Conservation (phyloP, 2,113 vertebrate genomes). For the Hemibagrus wyckioides region DNA sequence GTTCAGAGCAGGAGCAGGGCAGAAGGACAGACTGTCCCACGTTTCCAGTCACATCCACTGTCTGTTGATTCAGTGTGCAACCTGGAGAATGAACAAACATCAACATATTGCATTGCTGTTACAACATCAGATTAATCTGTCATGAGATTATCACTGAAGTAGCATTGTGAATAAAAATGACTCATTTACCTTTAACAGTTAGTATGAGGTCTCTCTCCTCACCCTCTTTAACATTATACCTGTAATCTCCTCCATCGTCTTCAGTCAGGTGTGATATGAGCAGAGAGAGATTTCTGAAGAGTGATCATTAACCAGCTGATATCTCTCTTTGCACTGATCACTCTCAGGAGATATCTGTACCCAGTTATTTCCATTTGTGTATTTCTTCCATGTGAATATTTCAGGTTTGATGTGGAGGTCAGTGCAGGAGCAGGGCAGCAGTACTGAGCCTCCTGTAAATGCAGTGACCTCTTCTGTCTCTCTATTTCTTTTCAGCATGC, state of each 20-base stretch:
- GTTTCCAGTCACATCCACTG: not conserved
- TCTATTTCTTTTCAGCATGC: not conserved
- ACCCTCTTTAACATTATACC: not conserved
- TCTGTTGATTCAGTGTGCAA: not conserved
- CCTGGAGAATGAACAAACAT: not conserved
- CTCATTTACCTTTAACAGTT: not conserved
- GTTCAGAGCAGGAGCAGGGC: constrained; percentile 5
- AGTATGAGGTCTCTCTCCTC: not conserved
- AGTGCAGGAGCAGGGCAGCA: constrained; percentile 34
- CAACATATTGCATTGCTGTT: not conserved
- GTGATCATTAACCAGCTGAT: too few species aligned
- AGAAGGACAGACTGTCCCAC: constrained; percentile 23
- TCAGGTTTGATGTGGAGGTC: not conserved
- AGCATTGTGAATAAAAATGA: not conserved
- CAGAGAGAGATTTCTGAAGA: too few species aligned
- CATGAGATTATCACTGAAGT: not conserved
- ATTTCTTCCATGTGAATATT: not conserved
- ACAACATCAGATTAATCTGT: not conserved
- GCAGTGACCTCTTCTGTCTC: not conserved
- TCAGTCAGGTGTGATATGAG: too few species aligned
- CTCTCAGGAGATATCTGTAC: too few species aligned
- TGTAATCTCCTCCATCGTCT: too few species aligned
- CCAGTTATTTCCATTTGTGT: too few species aligned
- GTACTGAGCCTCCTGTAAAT: constrained; percentile 16
- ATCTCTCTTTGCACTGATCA: too few species aligned